Evolutionary conservation across 2,113 vertebrate species (phyloP).

Genomic region (Eulemur rufifrons): DNA sequence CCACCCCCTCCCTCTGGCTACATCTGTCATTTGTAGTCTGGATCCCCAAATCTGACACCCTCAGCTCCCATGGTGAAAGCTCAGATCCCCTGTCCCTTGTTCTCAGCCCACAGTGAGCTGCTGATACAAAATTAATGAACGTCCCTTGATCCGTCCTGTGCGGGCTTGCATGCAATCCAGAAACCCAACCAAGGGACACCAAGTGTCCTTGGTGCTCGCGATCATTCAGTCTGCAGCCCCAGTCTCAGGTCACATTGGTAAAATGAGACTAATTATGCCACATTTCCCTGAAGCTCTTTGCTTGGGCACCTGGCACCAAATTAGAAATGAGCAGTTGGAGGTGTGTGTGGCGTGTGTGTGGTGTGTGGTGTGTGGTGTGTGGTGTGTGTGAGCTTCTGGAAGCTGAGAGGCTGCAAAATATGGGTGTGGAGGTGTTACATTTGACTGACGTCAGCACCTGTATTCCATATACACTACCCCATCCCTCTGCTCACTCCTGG

Average conservation of each 20-base stretch:
- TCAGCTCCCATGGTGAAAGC: background rate
- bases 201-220: background rate
- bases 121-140: background rate
- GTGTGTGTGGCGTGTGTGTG: background rate
- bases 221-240: background rate
- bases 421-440: background rate
- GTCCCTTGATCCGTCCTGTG: background rate
- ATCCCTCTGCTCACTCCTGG: background rate
- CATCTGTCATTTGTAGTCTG: background rate
- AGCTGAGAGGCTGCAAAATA: slow-evolving; percentile 11
- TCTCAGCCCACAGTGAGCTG: background rate
- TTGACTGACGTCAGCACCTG: background rate
- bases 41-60: background rate
- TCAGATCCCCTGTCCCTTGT: background rate
- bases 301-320: background rate
- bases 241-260: background rate
- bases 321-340: slow-evolving; percentile 39
- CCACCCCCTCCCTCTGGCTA: background rate
- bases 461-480: background rate
- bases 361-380: background rate
- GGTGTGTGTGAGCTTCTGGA: background rate
- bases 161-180: background rate
- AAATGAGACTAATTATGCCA: slow-evolving; percentile 33
- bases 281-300: background rate
- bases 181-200: background rate